Conservation (phyloP, 2,113 vertebrate genomes). For the Thinocorus orbignyianus region DNA sequence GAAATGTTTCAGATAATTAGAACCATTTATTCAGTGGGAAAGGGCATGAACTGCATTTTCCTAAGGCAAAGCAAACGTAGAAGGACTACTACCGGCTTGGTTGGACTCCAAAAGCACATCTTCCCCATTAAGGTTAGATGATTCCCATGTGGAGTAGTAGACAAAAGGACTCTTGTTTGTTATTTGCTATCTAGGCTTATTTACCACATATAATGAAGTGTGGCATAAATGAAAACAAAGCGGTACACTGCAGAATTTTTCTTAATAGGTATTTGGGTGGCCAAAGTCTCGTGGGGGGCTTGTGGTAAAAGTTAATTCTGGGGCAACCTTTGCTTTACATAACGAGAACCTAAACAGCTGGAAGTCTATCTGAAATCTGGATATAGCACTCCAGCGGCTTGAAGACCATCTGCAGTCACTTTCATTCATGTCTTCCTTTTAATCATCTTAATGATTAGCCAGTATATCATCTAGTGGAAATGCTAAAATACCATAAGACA, state of each 20-base stretch:
- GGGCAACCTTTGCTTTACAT: not conserved
- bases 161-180: not conserved
- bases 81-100: not conserved
- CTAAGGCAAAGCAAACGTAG: not conserved
- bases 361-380: not conserved
- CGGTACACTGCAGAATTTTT: not conserved
- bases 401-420: conserved; percentile 38
- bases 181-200: not conserved
- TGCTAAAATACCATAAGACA: not conserved
- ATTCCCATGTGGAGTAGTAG: not conserved
- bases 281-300: not conserved
- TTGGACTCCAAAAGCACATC: not conserved
- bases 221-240: not conserved
- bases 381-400: not conserved
- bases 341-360: not conserved
- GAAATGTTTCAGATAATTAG: conserved; percentile 20
- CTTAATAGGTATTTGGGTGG: not conserved
- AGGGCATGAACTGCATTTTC: conserved; percentile 32
- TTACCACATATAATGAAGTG: not conserved
- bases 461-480: conserved; percentile 15
- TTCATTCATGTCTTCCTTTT: conserved; percentile 25
- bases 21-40: conserved; percentile 32
- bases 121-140: not conserved
- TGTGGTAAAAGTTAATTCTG: conserved; percentile 27
- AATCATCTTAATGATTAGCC: not conserved